A percentile compares a stretch with the other conserved stretches of the same genome.
Conservation (phyloP, 2,797 vertebrate genomes). For the Rallus crepitans region DNA sequence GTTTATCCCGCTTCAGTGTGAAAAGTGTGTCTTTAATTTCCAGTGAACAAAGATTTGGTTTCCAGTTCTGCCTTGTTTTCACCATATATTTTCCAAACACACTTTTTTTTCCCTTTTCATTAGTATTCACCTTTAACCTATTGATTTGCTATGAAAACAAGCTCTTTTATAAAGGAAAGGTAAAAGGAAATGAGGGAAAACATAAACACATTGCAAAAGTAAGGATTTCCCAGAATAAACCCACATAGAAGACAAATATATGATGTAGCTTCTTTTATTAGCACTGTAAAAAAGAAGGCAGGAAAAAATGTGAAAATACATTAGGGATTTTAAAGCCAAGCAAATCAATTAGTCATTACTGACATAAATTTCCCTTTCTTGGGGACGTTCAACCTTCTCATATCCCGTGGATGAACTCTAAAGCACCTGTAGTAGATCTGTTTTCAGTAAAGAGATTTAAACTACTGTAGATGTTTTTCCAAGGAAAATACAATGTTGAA, state of each 20-base stretch:
- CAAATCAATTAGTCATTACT: slow-evolving; percentile 81
- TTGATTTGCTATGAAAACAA: slow-evolving; percentile 61
- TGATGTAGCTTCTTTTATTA: slow-evolving; percentile 73
- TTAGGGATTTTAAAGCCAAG: slow-evolving; percentile 72
- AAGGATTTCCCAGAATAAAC: slow-evolving; percentile 68
- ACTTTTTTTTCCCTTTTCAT: neutral
- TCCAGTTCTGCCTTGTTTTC: slow-evolving; percentile 54
- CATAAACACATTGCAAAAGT: slow-evolving; percentile 66
- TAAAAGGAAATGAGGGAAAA: slow-evolving; percentile 71
- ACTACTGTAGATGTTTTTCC: slow-evolving; percentile 78
- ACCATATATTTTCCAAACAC: slow-evolving; percentile 44
- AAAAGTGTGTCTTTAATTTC: slow-evolving; percentile 39
- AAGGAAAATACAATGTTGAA: slow-evolving; percentile 84
- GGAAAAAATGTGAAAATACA: slow-evolving; percentile 67
- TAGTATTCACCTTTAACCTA: slow-evolving; percentile 57
- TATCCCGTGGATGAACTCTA: slow-evolving; percentile 79
- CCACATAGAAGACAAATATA: slow-evolving; percentile 47
- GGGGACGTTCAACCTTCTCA: slow-evolving; percentile 77
- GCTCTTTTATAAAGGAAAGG: slow-evolving; percentile 53
- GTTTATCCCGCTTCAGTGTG: neutral
- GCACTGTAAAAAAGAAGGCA: slow-evolving; percentile 58
- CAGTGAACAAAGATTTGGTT: slow-evolving; percentile 45
- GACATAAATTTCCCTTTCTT: slow-evolving; percentile 81
- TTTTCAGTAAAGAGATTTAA: slow-evolving; percentile 80
- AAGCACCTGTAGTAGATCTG: slow-evolving; percentile 80